Base-by-base conservation (phyloP, 2,797 vertebrate species). In the Cyclura pinguis region DNA sequence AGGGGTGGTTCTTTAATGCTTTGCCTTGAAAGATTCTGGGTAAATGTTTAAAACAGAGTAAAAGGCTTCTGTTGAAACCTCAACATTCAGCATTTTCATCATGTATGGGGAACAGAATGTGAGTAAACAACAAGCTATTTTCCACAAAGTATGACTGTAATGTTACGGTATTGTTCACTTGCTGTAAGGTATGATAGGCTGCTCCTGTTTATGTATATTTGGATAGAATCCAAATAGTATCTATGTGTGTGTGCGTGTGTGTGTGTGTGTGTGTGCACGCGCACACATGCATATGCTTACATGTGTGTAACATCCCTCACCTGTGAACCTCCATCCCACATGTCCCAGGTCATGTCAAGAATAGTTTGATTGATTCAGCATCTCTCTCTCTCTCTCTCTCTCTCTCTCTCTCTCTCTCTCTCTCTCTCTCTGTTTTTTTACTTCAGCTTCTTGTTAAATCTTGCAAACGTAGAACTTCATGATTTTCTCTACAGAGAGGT, bases 41-140 rank as follows among this genome's bases (percentile, higher is more conserved):
- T 94, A 95, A 95, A 92, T 89, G 91, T 92, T 95, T 94, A 92
- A 89, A 93, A 94, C 89, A 94, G 93, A 95, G 95, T 91, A 94
- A 95, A 93, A 94, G 95, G 95, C 94, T 96, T 95, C 92, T 96
- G 93, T 85, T 95, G 64, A 84, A 88, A 96, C 94, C 86, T 94
- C 92, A 94, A 92, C 94, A 95, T 94, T 96, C 95, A 96, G 96
- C 94, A 91, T 97, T 96, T 96, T 95, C 89, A 0, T 95, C 88
- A 69, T 93, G 77, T 84, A 89, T 94, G 91, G 72, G 89, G 93
- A 93, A 90, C 91, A 96, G 91, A 94, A 91, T 76, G 87, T 88
- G 94, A 94, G 93, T 93, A 96, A 96, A 95, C 90, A 90, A 90
- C 5, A 74, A 89, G 93, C 92, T 94, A 47, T 96, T 95, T 95